phyloP scores from a whole-genome alignment of 2,113 vertebrate species.

The Steatornis caripensis region DNA sequence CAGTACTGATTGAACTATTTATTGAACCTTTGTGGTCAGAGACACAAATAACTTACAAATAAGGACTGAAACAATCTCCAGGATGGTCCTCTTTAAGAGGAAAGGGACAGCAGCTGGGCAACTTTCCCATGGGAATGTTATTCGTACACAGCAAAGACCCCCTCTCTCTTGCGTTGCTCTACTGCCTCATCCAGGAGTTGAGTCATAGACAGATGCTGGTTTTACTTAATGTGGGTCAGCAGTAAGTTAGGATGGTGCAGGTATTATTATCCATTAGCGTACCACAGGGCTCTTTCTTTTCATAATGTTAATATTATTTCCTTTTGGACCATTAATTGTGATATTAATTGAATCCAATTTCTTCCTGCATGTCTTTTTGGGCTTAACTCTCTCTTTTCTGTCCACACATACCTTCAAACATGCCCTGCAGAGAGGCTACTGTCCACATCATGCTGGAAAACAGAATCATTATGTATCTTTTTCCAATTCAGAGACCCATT shows the following conservation, averaged over 20 bases:
- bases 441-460: slow-evolving; percentile 7
- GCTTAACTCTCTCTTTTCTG: neutral
- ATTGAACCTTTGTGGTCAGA: neutral
- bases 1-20: neutral
- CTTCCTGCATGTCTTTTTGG: neutral
- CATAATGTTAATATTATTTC: neutral
- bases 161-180: neutral
- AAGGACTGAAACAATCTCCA: neutral
- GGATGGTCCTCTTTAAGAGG: neutral
- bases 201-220: neutral
- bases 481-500: neutral
- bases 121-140: neutral
- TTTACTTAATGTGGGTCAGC: neutral
- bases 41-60: neutral
- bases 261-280: neutral
- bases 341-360: neutral
- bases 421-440: neutral
- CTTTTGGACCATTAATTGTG: neutral
- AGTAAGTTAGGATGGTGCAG: neutral
- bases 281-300: neutral
- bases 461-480: slow-evolving; percentile 10
- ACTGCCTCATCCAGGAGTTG: neutral
- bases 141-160: neutral
- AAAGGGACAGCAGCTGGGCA: neutral
- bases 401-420: neutral